Conservation (phyloP, 2,113 vertebrate genomes). For the Hippocampus abdominalis region DNA sequence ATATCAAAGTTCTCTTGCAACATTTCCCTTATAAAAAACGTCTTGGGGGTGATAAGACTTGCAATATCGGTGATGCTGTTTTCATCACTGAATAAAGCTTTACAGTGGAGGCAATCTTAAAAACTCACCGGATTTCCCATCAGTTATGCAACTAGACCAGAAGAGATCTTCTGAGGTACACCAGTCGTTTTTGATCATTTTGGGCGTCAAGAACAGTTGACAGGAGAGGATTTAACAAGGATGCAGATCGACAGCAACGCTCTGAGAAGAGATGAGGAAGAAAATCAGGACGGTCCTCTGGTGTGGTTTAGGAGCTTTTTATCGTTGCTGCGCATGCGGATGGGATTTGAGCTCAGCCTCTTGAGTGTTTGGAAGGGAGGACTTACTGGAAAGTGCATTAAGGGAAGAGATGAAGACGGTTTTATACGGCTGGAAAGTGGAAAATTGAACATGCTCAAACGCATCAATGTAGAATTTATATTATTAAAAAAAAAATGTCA, state of each 20-base stretch:
- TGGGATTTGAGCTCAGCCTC: constrained; percentile 59
- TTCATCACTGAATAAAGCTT: no score
- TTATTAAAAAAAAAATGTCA: background rate
- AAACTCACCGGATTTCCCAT: constrained; percentile 10
- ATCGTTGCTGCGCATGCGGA: constrained; percentile 56
- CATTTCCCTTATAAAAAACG: no score
- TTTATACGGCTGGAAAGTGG: constrained; percentile 26
- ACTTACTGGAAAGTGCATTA: constrained; percentile 31
- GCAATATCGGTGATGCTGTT: no score
- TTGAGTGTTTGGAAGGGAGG: constrained; percentile 25
- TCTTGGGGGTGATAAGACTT: no score
- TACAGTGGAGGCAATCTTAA: background rate
- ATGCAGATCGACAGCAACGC: constrained; percentile 22
- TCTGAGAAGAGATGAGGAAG: constrained; percentile 17
- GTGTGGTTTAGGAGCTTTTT: constrained; percentile 57
- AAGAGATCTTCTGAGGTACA: background rate
- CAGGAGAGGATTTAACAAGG: background rate
- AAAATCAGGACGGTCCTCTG: constrained; percentile 56
- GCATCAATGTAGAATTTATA: background rate
- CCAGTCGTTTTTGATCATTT: background rate
- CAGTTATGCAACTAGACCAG: background rate
- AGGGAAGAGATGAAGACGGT: constrained; percentile 21
- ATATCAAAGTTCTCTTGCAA: no score
- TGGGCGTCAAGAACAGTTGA: background rate
- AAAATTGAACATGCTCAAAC: constrained; percentile 6